These are phyloP conservation scores for Fulica atra DNA, from an alignment of 2,113 vertebrate genomes.

Conservation along the genomic window DNA sequence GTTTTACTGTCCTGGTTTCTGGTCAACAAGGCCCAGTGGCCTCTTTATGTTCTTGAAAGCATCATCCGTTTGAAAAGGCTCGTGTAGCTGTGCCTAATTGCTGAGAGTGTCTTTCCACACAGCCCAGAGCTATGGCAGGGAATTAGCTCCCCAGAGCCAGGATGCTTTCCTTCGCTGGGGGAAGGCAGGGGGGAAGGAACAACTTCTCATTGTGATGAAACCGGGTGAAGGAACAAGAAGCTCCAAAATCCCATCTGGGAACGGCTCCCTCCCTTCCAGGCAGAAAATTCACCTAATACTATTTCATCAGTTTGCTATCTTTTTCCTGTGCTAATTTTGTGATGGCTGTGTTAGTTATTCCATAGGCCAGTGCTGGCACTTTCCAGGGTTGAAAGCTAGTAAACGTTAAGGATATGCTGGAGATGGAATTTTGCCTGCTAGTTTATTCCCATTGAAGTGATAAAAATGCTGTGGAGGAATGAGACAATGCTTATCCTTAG, in stretches of 20 bases:
- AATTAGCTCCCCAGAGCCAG: not conserved
- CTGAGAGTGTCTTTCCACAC: not conserved
- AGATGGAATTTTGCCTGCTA: not conserved
- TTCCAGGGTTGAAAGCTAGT: not conserved
- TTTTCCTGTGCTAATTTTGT: not conserved
- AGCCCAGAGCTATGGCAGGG: not conserved
- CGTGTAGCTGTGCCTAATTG: not conserved
- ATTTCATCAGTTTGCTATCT: not conserved
- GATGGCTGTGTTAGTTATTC: not conserved
- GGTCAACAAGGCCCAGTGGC: not conserved
- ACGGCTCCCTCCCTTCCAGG: not conserved
- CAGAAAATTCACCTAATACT: not conserved
- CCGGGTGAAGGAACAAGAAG: not conserved
- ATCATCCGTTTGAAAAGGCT: not conserved
- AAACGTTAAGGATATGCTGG: not conserved
- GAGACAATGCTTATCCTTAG: not conserved
- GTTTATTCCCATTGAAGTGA: not conserved
- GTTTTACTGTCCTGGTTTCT: conserved; percentile 31
- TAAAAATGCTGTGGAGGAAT: not conserved
- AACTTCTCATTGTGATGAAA: not conserved
- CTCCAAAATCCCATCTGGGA: not conserved
- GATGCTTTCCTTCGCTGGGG: not conserved
- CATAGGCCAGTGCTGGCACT: not conserved
- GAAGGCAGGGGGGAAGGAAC: not conserved
- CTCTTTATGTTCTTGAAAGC: not conserved